phyloP scores from a whole-genome alignment of 2,888 invertebrate species.

The Folsomia manolachei region DNA sequence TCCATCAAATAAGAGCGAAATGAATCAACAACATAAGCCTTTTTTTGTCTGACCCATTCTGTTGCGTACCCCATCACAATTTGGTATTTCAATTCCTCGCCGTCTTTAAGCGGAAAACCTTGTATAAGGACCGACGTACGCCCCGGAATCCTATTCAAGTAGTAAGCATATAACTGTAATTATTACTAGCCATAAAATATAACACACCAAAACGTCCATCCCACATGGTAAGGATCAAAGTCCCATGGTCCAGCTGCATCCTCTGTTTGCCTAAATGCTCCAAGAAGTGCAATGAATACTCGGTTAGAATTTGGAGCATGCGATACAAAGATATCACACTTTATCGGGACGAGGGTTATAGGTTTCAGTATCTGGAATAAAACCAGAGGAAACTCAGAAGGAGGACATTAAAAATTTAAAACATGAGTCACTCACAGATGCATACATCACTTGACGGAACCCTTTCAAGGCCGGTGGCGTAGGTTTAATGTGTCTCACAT shows the following conservation, averaged over 20 bases:
- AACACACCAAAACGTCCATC: constrained; percentile 36
- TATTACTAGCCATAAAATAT: no score
- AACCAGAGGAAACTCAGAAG: no score
- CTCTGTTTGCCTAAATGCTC: constrained; percentile 10
- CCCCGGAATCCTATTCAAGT: no score
- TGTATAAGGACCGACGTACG: constrained; percentile 37
- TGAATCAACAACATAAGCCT: constrained; percentile 10
- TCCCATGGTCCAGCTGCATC: no score
- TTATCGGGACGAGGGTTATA: neutral
- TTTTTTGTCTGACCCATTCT: neutral
- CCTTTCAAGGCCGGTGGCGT: constrained; percentile 30
- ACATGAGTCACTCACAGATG: constrained; percentile 15
- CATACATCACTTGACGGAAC: constrained; percentile 33
- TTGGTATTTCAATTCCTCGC: no score
- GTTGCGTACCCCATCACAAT: constrained; percentile 29
- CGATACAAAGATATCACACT: neutral
- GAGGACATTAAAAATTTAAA: neutral
- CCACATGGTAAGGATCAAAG: no score
- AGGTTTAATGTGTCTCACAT: constrained; percentile 38
- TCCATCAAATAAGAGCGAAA: constrained; percentile 29
- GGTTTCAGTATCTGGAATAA: constrained; percentile 10
- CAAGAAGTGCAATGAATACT: no score
- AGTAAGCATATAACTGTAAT: no score
- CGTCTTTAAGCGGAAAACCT: constrained; percentile 13
- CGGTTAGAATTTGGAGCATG: constrained; percentile 3